Conservation (phyloP, 2,888 invertebrate species). For the Mechanitis messenoides region DNA sequence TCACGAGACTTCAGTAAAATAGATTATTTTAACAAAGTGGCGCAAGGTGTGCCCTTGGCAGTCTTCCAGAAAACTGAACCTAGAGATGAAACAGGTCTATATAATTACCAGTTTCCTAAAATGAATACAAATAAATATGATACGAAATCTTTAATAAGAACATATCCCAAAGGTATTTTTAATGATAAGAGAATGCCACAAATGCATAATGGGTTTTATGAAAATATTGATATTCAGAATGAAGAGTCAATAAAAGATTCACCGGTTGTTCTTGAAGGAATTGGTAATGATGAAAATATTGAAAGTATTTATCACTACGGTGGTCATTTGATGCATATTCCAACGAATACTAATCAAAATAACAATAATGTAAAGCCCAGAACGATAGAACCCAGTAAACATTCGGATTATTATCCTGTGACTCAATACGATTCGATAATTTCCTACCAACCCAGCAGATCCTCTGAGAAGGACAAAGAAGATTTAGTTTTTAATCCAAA, state of each 20-base stretch:
- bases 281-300: not conserved
- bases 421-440: not conserved
- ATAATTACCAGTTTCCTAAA: conserved; percentile 26
- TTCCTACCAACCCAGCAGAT: not conserved
- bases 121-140: conserved; percentile 15
- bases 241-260: not conserved
- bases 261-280: not conserved
- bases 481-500: not conserved
- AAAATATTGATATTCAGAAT: not conserved
- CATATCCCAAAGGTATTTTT: not conserved
- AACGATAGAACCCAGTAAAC: not conserved
- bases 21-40: conserved; percentile 68
- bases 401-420: not conserved
- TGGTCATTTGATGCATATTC: not conserved
- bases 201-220: no score
- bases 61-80: conserved; percentile 47
- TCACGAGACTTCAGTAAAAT: conserved; percentile 50
- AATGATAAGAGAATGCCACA: not conserved
- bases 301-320: not conserved
- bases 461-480: not conserved
- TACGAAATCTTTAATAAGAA: no score
- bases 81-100: conserved; percentile 46
- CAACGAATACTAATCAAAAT: not conserved
- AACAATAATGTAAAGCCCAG: not conserved
- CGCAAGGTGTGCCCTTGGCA: conserved; percentile 55